These are phyloP conservation scores for Drosophila subobscura DNA, from an alignment of 1,140 invertebrate genomes.

Conservation along the genomic window DNA sequence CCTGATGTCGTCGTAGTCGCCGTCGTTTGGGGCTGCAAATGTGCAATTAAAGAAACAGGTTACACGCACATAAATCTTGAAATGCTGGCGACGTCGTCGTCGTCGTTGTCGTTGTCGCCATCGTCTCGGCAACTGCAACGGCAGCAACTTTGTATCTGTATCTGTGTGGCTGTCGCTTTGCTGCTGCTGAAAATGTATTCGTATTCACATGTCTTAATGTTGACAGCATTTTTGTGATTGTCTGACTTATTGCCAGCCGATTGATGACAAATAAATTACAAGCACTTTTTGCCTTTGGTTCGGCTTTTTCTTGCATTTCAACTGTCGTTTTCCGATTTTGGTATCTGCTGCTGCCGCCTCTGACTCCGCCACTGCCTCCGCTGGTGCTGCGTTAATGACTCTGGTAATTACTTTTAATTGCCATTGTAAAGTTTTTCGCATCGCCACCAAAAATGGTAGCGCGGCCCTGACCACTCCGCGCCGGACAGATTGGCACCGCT, in stretches of 20 bases:
- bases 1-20: slow-evolving; percentile 19
- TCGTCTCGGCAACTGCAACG: slow-evolving; percentile 41
- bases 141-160: slow-evolving; percentile 26
- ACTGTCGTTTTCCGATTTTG: slow-evolving; percentile 71
- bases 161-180: slow-evolving; percentile 30
- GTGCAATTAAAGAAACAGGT: slow-evolving; percentile 84
- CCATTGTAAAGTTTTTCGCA: slow-evolving; percentile 79
- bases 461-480: slow-evolving; percentile 64
- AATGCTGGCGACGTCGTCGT: slow-evolving; percentile 63
- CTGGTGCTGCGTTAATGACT: slow-evolving; percentile 70
- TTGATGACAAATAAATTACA: slow-evolving; percentile 83
- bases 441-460: slow-evolving; percentile 73
- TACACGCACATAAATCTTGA: slow-evolving; percentile 82
- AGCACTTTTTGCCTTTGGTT: slow-evolving; percentile 53
- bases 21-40: slow-evolving; percentile 79
- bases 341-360: slow-evolving; percentile 39
- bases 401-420: slow-evolving; percentile 81
- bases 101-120: slow-evolving; percentile 27
- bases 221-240: slow-evolving; percentile 84
- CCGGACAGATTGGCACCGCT: slow-evolving; percentile 33
- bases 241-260: slow-evolving; percentile 82
- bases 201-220: slow-evolving; percentile 82
- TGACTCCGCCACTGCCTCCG: slow-evolving; percentile 7
- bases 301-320: slow-evolving; percentile 60
- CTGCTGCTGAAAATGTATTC: slow-evolving; percentile 66